Evolutionary conservation across 2,888 invertebrate species (phyloP).

Genomic region (Heliconius charithonia): DNA sequence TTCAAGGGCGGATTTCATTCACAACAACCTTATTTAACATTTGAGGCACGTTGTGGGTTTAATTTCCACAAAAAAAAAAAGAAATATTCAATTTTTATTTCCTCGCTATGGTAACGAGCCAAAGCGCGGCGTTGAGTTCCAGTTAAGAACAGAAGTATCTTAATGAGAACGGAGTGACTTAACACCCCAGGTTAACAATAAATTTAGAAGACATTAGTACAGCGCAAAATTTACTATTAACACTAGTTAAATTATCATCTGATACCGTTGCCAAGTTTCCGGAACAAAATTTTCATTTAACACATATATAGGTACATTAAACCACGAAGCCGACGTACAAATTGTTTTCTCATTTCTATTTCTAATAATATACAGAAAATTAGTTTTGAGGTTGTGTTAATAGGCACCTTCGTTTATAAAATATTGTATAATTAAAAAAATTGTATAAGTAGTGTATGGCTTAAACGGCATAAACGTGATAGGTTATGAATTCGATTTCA

Average conservation of each 20-base stretch:
- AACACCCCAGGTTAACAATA: neutral
- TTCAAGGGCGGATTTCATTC: too few relatives aligned
- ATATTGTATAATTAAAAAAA: neutral
- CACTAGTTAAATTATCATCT: conserved; percentile 45
- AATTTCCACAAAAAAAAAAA: too few relatives aligned
- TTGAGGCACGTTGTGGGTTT: too few relatives aligned
- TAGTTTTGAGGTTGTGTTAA: conserved; percentile 3
- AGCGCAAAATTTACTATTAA: conserved; percentile 35
- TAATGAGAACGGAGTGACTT: too few relatives aligned
- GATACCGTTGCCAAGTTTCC: conserved; percentile 44
- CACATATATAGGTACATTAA: conserved; percentile 25
- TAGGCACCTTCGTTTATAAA: neutral
- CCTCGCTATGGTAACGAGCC: too few relatives aligned
- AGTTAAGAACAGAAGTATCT: too few relatives aligned
- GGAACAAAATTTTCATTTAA: conserved; percentile 42
- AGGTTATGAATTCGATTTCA: neutral
- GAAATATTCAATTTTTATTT: too few relatives aligned
- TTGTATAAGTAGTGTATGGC: too few relatives aligned
- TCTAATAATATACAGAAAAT: conserved; percentile 42
- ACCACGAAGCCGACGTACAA: conserved; percentile 39
- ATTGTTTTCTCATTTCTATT: conserved; percentile 45
- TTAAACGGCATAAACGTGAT: too few relatives aligned
- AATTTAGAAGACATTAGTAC: conserved; percentile 20
- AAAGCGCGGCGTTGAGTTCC: too few relatives aligned
- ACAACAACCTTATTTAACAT: too few relatives aligned